These are phyloP conservation scores for Kobus ellipsiprymnus DNA, from an alignment of 2,113 vertebrate species.

Conservation along the genomic window DNA sequence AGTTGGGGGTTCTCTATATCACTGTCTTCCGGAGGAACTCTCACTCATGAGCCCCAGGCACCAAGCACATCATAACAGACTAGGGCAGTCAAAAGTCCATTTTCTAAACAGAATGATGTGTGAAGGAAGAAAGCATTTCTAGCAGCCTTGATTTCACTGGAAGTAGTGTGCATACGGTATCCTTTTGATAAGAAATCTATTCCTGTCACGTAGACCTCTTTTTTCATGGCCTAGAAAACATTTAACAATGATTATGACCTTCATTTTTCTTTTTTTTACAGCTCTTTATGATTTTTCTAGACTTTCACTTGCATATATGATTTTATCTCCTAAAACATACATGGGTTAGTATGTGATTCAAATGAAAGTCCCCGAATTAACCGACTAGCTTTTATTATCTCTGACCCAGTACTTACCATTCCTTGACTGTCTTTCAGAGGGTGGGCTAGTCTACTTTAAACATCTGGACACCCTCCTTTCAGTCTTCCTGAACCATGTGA, in stretches of 20 bases:
- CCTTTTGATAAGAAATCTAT: not conserved
- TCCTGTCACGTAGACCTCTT: not conserved
- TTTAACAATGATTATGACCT: not conserved
- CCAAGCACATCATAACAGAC: not conserved
- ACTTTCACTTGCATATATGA: not conserved
- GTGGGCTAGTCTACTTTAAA: not conserved
- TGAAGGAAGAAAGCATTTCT: not conserved
- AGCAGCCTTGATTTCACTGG: not conserved
- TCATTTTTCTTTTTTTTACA: not conserved
- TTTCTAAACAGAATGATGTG: not conserved
- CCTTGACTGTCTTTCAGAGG: not conserved
- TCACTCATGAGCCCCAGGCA: not conserved
- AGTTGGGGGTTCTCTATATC: accelerated
- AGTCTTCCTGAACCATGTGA: not conserved
- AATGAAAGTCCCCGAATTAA: not conserved
- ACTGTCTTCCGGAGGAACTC: not conserved
- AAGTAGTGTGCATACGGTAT: not conserved
- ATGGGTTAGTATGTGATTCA: not conserved
- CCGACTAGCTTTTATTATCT: not conserved
- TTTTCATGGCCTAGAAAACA: not conserved
- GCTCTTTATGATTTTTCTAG: not conserved
- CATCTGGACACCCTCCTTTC: not conserved
- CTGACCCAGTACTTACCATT: not conserved
- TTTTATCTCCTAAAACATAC: not conserved
- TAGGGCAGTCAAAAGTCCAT: not conserved